Evolutionary conservation across 1,140 invertebrate species (phyloP).

Genomic region (Magallana gigas): DNA sequence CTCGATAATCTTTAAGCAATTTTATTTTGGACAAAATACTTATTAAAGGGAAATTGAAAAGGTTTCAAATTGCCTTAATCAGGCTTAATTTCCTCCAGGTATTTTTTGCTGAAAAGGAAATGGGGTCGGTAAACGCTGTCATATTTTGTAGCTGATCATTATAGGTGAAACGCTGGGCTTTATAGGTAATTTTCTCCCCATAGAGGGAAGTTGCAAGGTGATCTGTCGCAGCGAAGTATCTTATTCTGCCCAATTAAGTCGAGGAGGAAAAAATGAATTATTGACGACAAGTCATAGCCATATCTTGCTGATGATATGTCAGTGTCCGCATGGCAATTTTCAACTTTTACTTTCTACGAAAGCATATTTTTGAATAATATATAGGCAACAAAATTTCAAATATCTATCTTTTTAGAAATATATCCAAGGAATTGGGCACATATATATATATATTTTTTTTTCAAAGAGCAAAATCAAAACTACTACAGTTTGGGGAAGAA

Average conservation of each 20-base stretch:
- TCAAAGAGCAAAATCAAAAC: too few relatives aligned
- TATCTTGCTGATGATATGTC: background rate
- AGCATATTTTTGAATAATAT: background rate
- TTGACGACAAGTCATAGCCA: background rate
- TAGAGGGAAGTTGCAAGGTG: conserved; percentile 36
- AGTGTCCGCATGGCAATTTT: background rate
- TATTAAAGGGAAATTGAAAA: conserved; percentile 27
- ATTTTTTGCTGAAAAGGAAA: conserved; percentile 40
- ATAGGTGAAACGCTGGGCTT: conserved; percentile 22
- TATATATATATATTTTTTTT: too few relatives aligned
- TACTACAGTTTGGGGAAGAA: too few relatives aligned
- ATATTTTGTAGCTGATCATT: conserved; percentile 39
- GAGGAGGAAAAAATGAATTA: conserved; percentile 12
- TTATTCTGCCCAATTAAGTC: conserved; percentile 35
- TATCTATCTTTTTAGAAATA: too few relatives aligned
- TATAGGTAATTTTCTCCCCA: conserved; percentile 39
- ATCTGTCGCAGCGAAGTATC: background rate
- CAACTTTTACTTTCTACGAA: background rate
- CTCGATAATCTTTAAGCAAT: conserved; percentile 38
- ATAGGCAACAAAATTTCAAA: background rate
- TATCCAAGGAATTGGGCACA: too few relatives aligned
- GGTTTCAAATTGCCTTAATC: conserved; percentile 40
- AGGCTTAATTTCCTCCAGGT: conserved; percentile 41
- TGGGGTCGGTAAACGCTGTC: conserved; percentile 22
- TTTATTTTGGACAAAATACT: conserved; percentile 35